Evolutionary conservation across 2,888 invertebrate species (phyloP), one percentile per base, ranked within the genome.

Genomic region (Lycocerus yunnanus): DNA sequence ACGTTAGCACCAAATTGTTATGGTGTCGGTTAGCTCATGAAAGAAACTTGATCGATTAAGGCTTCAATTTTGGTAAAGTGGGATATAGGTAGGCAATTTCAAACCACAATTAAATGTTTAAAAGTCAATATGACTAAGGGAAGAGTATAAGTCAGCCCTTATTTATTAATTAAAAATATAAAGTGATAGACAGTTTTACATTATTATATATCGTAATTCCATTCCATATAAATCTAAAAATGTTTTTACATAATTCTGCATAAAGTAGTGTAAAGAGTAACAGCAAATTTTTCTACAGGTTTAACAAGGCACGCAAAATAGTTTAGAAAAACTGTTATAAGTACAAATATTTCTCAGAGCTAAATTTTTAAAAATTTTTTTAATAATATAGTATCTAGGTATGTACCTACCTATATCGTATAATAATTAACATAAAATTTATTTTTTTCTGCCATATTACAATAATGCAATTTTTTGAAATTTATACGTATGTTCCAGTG

Each of bases 81-180:
- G n/a, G n/a, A n/a, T n/a, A n/a, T 13, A n/a, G 27, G 27, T 27
- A n/a, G 6, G 8, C 2, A 43, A 43, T 43, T 43, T n/a, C 1
- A 43, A 43, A 43, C 43, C 5, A 43, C 43, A 43, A 43, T n/a
- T 43, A 43, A 43, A 43, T 43, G 43, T 43, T 43, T 84, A 83
- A 82, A 85, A 85, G 85, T 86, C 85, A 85, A 85, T 85, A 85
- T 85, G 85, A 86, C 85, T 83, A 84, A 85, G 84, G 85, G 84
- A 84, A 84, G 83, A 83, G 83, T 84, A 81, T 83, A 85, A 69
- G 84, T 84, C 84, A 84, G 84, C 85, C 85, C 84, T 83, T 82
- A 79, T 84, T 84, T 84, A 84, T 85, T 84, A 85, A 84, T 84
- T 85, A 84, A 85, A 86, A 86, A 86, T 86, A 86, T 85, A 85